Evolutionary conservation across 1,140 invertebrate genomes (phyloP).

Genomic region (Thaumetopoea pityocampa): DNA sequence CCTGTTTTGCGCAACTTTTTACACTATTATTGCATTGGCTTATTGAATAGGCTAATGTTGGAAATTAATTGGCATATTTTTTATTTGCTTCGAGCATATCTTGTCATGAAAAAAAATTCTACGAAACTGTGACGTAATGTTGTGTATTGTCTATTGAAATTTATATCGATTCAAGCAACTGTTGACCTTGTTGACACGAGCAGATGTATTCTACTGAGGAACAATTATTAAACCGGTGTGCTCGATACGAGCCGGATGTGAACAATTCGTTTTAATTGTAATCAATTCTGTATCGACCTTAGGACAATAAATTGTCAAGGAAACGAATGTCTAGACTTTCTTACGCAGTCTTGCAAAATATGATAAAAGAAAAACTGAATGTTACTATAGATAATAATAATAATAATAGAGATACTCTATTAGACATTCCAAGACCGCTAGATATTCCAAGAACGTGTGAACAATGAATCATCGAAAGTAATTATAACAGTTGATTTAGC

Average conservation of each 20-base stretch:
- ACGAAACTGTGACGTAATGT: neutral
- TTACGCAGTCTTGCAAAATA: neutral
- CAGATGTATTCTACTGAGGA: slow-evolving; percentile 64
- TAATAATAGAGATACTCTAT: no score
- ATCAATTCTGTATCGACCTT: slow-evolving; percentile 32
- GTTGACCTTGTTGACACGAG: slow-evolving; percentile 36
- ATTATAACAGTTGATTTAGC: slow-evolving; percentile 6
- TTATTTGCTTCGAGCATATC: no score
- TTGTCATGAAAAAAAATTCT: neutral
- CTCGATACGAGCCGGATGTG: slow-evolving; percentile 64
- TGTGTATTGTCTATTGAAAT: slow-evolving; percentile 17
- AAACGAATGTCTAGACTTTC: slow-evolving; percentile 13
- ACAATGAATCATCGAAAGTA: slow-evolving; percentile 38
- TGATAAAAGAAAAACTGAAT: no score
- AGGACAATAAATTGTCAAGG: slow-evolving; percentile 14
- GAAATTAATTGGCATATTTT: no score
- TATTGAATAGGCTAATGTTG: no score
- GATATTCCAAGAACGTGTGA: slow-evolving; percentile 27
- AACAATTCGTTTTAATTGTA: slow-evolving; percentile 67
- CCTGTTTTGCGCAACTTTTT: slow-evolving; percentile 28
- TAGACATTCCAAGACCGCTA: slow-evolving; percentile 12
- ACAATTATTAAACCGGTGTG: slow-evolving; percentile 63
- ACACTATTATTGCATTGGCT: neutral
- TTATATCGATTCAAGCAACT: slow-evolving; percentile 29
- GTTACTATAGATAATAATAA: no score